A percentile compares a stretch with the other conserved stretches of the same genome.
Conservation (phyloP, 2,113 vertebrate genomes). For the Addax nasomaculatus region DNA sequence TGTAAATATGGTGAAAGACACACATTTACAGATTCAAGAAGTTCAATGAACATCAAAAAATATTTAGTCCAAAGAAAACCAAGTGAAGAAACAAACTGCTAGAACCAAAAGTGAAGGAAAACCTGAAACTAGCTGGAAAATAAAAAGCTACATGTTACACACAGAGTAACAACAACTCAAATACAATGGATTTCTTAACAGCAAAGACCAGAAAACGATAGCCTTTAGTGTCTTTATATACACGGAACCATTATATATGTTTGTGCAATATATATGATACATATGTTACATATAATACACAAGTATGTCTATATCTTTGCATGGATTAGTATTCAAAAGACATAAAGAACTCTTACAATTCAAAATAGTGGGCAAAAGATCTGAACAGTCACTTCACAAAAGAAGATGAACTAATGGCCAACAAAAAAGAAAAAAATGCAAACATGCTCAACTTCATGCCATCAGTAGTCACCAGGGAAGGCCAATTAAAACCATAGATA, state of each 20-base stretch:
- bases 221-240: neutral
- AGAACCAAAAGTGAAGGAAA: neutral
- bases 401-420: neutral
- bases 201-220: neutral
- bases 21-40: conserved; percentile 9
- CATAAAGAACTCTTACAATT: neutral
- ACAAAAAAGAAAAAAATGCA: neutral
- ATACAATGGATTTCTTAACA: neutral
- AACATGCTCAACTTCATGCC: neutral
- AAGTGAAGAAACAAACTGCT: neutral
- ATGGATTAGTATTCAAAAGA: neutral
- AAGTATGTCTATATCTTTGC: neutral
- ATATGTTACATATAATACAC: neutral
- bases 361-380: neutral
- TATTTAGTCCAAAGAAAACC: neutral
- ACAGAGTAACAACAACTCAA: neutral
- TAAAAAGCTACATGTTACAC: neutral
- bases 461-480: neutral
- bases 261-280: neutral
- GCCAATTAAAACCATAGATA: neutral
- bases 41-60: neutral
- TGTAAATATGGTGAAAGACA: neutral
- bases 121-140: neutral
- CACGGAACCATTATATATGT: neutral
- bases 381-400: neutral